Percentiles rank a stretch among this genome's conserved stretches.
Conservation (phyloP, 2,113 vertebrate species). For the Cyphomyrus plagiostoma region DNA sequence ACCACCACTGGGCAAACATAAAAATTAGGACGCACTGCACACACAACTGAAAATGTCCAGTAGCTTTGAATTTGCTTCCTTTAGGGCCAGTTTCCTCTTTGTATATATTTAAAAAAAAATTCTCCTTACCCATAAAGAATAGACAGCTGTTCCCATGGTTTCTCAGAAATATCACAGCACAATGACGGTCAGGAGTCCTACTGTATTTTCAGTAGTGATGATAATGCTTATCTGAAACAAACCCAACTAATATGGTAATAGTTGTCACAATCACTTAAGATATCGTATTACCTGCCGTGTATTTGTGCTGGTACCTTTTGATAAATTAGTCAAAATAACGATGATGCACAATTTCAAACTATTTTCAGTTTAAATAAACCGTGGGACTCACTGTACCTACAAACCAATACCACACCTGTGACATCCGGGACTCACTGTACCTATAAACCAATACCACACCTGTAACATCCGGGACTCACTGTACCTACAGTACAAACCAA, state of each 20-base stretch:
- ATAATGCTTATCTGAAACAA: neutral
- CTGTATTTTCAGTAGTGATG: neutral
- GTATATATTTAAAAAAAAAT: neutral
- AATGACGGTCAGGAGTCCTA: neutral
- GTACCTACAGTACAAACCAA: neutral
- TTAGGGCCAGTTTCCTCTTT: neutral
- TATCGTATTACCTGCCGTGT: neutral
- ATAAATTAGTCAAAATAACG: neutral
- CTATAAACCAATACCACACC: neutral
- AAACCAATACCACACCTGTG: neutral
- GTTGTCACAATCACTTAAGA: neutral
- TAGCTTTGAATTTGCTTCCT: neutral
- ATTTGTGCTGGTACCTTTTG: neutral
- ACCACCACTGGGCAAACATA: neutral
- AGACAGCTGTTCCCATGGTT: neutral
- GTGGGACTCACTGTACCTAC: neutral
- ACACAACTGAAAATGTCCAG: neutral
- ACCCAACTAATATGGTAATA: neutral
- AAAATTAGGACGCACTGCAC: neutral
- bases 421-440: neutral
- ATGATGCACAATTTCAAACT: neutral
- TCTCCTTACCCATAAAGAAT: neutral
- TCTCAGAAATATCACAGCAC: neutral
- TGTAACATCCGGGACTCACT: neutral
- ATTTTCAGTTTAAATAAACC: no score